Evolutionary conservation across 2,888 invertebrate genomes (phyloP), one percentile per base, ranked within the genome.

Genomic region (Xiphydria camelus): DNA sequence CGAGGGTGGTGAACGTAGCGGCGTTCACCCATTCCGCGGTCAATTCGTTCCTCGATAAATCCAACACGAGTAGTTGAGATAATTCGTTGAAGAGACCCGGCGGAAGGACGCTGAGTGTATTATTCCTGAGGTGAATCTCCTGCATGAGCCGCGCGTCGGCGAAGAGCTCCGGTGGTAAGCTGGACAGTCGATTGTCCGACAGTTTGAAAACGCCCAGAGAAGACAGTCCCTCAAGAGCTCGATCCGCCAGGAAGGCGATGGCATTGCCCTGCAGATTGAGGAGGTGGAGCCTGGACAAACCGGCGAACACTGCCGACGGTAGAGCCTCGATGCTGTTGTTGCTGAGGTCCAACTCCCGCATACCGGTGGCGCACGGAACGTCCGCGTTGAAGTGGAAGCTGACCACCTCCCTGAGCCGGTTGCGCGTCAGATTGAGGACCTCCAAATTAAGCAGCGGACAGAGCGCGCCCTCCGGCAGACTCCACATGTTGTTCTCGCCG

Each of bases 11-110:
- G 73, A 91, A 91, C 7, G 90, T 90, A 2, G 86, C 87, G 15
- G 89, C 83, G 69, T 88, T 89, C 51, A 89, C 87, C 89, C 89
- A 89, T 68, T 89, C 90, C 35, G 88, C 85, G 2, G 88, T 87
- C 49, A 92, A 77, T 75, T 89, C 88, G 71, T 91, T 91, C 59
- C 84, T 83, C 19, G 89, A 88, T 61, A 91, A 76, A 76, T 91
- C 89, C 49, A 91, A 77, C 49, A 89, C 86, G 38, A 89, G 76
- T 38, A 92, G 79, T 74, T 89, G 87, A 41, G 84, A 81, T 43
- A 91, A 77, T 62, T 88, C 88, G 64, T 85, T 83, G 68, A 92
- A 90, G 47, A 91, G 77, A 17, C 89, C 89, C 6, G 89, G 89
- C 35, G 89, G 89, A 22, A 91, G 76, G 10, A 90, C 89, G 61